Evolutionary conservation across 2,888 invertebrate genomes (phyloP).

Genomic region (Diploptera punctata): DNA sequence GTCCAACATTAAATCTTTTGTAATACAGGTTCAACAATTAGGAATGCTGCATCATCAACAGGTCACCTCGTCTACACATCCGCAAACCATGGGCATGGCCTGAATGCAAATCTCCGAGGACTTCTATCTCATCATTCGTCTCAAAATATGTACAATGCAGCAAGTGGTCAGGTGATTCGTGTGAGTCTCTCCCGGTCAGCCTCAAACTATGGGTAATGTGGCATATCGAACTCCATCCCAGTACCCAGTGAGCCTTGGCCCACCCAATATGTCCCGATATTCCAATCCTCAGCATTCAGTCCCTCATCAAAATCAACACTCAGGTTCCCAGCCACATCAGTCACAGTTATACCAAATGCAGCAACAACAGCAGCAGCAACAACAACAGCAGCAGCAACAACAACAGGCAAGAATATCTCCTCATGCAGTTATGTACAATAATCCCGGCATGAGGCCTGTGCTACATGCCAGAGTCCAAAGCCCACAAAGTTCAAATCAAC

Average conservation of each 20-base stretch:
- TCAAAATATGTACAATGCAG: constrained; percentile 10
- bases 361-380: constrained; percentile 41
- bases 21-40: constrained; percentile 16
- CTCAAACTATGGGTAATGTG: constrained; percentile 20
- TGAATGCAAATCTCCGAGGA: constrained; percentile 51
- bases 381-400: constrained; percentile 41
- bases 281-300: constrained; percentile 48
- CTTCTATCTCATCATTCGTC: constrained; percentile 47
- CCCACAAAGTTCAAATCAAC: constrained; percentile 41
- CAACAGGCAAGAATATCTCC: constrained; percentile 32
- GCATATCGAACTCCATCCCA: constrained; percentile 25
- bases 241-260: constrained; percentile 10
- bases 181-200: constrained; percentile 30
- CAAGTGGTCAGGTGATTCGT: constrained; percentile 29
- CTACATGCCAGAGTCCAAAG: constrained; percentile 29
- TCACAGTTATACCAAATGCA: constrained; percentile 45
- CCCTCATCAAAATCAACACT: constrained; percentile 49
- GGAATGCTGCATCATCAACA: constrained; percentile 45
- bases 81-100: constrained; percentile 58
- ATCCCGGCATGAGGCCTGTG: constrained; percentile 8
- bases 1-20: neutral
- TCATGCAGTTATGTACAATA: constrained; percentile 28
- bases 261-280: constrained; percentile 19
- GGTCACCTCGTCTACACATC: constrained; percentile 67
- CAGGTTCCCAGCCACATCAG: constrained; percentile 54